Base-by-base conservation (phyloP, 2,888 invertebrate genomes). In the Erebia epiphron region DNA sequence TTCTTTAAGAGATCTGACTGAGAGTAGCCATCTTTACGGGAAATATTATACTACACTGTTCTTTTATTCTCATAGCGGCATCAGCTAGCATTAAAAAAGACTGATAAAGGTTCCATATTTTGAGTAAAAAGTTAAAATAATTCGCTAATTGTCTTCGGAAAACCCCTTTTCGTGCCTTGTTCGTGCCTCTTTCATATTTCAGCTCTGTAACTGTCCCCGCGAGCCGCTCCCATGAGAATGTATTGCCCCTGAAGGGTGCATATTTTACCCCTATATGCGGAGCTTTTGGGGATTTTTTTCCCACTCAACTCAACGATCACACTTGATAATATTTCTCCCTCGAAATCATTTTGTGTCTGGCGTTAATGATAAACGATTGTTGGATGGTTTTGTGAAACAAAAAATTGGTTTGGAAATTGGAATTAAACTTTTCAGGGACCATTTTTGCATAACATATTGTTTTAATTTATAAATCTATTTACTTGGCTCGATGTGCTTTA, bases 261-360 rank as follows among this genome's bases (percentile, higher is more conserved):
- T 74, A 68, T 73, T 73, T 70, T 71, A 74, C 69, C 65, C 71
- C 57, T 65, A 68, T 65, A 66, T 66, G n/a, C 66, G 72, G 50
- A 72, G 65, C 72, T 74, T 73, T 74, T 62, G 65, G 64, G 58
- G 60, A 63, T 68, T 69, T 74, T 73, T 73, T 67, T 63, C 43
- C 73, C 73, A 72, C 73, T 74, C 73, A 43, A 64, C 63, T 49
- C 63, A 57, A 57, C 72, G 69, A 72, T 64, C 64, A 57, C 67
- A 72, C 72, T 69, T 72, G 68, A 74, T 72, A 35, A 35, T 7
- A 74, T 69, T 67, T 71, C 66, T 68, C 57, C 72, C 61, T 67
- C 65, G 67, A 69, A 68, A 72, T 70, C 72, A 74, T 74, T 35
- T 74, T 74, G 73, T 74, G 58, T 56, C 56, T 72, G 72, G 65